These are phyloP conservation scores for Charina bottae DNA, from an alignment of 2,113 vertebrate genomes.

Conservation along the genomic window DNA sequence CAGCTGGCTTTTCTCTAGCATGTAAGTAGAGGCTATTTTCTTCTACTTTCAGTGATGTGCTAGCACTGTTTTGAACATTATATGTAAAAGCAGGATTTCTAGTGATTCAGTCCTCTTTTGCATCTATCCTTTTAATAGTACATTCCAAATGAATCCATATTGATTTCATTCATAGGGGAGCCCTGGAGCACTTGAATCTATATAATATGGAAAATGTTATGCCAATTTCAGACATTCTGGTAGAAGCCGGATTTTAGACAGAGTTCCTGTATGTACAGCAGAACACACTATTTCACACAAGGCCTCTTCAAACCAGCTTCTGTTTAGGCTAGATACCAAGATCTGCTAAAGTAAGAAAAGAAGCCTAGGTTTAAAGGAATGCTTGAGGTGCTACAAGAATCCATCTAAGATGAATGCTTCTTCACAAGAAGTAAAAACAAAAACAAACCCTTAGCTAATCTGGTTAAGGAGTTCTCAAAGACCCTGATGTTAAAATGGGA, in stretches of 20 bases:
- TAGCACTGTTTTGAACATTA: not conserved
- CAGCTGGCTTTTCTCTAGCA: not conserved
- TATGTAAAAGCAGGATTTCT: not conserved
- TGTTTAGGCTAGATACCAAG: not conserved
- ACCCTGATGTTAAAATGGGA: constrained; percentile 29
- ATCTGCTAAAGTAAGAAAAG: not conserved
- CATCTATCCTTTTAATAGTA: not conserved
- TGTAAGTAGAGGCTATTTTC: too few species aligned
- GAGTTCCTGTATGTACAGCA: not conserved
- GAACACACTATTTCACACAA: not conserved
- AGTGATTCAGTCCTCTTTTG: not conserved
- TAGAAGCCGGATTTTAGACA: not conserved
- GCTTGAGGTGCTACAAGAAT: constrained; percentile 4
- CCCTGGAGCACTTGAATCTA: not conserved
- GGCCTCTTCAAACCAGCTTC: not conserved
- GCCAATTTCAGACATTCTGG: not conserved
- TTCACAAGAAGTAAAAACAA: constrained; percentile 26
- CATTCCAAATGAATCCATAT: not conserved
- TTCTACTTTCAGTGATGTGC: too few species aligned
- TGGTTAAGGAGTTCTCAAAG: not conserved
- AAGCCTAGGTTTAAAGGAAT: not conserved
- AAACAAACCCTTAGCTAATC: not conserved
- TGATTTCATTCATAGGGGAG: not conserved
- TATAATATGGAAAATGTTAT: not conserved
- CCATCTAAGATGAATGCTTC: not conserved